Percentiles rank a stretch among this genome's conserved stretches.
These are phyloP conservation scores for Potamarius usumacintae DNA, from an alignment of 2,113 vertebrate genomes.

Conservation along the genomic window DNA sequence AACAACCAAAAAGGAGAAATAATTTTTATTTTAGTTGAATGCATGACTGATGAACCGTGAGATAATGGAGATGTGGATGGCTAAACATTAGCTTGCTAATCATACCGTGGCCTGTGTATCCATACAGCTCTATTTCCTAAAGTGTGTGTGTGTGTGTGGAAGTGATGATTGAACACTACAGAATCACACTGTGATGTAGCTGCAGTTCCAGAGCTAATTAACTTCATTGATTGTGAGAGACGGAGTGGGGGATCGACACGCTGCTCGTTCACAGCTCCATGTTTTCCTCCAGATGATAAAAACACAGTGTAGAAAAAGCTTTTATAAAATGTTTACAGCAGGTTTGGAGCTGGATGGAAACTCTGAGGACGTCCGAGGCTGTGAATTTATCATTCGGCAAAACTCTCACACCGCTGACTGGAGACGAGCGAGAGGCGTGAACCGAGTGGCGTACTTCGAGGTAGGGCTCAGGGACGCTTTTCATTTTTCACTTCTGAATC, in stretches of 20 bases:
- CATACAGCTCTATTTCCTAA: background rate
- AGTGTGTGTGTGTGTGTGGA: background rate
- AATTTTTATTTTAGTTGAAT: background rate
- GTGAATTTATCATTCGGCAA: constrained; percentile 28
- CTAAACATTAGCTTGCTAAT: background rate
- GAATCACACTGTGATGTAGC: constrained; percentile 19
- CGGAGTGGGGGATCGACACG: background rate
- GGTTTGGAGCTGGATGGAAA: constrained; percentile 30
- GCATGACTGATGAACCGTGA: background rate
- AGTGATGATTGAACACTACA: constrained; percentile 11
- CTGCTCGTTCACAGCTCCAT: background rate
- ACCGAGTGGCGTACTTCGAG: constrained; percentile 62
- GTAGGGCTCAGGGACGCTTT: constrained; percentile 39
- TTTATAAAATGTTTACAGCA: background rate
- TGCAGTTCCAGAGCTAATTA: constrained; percentile 40
- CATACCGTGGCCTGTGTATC: background rate
- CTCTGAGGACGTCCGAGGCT: constrained; percentile 3
- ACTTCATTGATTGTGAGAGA: constrained; percentile 37
- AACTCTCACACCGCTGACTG: constrained; percentile 5
- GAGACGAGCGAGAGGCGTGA: constrained; percentile 46
- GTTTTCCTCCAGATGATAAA: background rate
- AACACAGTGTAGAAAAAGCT: background rate
- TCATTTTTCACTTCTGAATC: background rate
- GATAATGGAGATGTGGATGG: background rate
- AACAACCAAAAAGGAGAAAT: background rate